phyloP scores from a whole-genome alignment of 1,140 invertebrate species.

The Palaemon carinicauda region DNA sequence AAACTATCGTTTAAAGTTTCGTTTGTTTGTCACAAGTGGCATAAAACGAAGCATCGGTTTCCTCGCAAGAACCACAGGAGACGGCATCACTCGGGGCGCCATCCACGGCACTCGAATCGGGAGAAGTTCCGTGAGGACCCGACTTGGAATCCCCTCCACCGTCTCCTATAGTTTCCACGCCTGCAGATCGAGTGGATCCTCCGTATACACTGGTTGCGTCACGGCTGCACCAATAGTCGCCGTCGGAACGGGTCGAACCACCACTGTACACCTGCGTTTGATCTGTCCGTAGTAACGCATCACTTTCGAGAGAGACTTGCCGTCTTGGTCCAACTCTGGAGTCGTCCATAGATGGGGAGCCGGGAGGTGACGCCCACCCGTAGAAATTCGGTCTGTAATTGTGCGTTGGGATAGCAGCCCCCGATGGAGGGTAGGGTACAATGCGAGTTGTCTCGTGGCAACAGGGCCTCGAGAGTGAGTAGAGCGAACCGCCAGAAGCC shows the following conservation, averaged over 20 bases:
- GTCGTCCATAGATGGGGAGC: constrained; percentile 22
- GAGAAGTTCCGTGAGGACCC: constrained; percentile 26
- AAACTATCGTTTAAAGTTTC: constrained; percentile 42
- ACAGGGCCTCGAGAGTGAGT: constrained; percentile 41
- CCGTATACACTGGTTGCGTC: constrained; percentile 41
- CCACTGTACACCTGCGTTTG: constrained; percentile 31
- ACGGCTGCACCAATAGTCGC: constrained; percentile 49
- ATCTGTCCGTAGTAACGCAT: constrained; percentile 25
- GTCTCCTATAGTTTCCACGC: constrained; percentile 35
- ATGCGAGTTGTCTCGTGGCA: constrained; percentile 39
- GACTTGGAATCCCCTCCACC: constrained; percentile 27
- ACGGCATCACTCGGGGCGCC: constrained; percentile 44
- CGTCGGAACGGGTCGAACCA: constrained; percentile 42
- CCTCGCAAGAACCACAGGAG: constrained; percentile 51
- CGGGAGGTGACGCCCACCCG: constrained; percentile 45
- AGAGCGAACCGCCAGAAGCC: constrained; percentile 31
- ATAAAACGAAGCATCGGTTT: constrained; percentile 45
- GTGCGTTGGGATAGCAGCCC: constrained; percentile 19
- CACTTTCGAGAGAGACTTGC: constrained; percentile 35
- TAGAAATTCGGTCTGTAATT: constrained; percentile 43
- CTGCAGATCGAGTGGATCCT: constrained; percentile 38
- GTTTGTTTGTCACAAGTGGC: constrained; percentile 51
- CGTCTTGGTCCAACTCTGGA: constrained; percentile 5
- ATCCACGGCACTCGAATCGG: constrained; percentile 48
- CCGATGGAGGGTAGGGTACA: constrained; percentile 12